Conservation (phyloP, 2,888 invertebrate species). For the Harpagoxenus sublaevis region DNA sequence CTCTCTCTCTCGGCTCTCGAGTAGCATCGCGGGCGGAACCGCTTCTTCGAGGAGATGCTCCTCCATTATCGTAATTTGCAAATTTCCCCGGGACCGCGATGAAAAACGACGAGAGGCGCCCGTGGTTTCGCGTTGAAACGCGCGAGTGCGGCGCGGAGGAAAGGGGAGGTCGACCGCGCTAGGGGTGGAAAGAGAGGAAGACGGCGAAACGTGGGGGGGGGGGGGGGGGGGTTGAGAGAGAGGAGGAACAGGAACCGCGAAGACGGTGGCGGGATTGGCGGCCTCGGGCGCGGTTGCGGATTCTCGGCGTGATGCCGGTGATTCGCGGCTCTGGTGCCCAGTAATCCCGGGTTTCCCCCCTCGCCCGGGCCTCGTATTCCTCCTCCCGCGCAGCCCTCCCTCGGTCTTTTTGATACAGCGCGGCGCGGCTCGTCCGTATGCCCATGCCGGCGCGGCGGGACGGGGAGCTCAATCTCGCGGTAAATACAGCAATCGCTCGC, state of each 20-base stretch:
- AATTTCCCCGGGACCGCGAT: constrained; percentile 78
- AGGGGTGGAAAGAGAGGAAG: constrained; percentile 54
- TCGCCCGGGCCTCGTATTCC: constrained; percentile 82
- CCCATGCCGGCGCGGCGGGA: constrained; percentile 30
- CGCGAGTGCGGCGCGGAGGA: constrained; percentile 58
- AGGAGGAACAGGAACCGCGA: constrained; percentile 66
- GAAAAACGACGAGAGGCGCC: constrained; percentile 72
- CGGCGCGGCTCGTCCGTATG: constrained; percentile 64
- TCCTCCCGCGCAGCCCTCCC: constrained; percentile 72
- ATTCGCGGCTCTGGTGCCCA: constrained; percentile 86
- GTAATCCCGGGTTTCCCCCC: constrained; percentile 82
- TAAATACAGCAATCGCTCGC: constrained; percentile 85
- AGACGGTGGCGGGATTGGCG: constrained; percentile 85
- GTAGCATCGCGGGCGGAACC: constrained; percentile 72
- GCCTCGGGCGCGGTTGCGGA: constrained; percentile 85
- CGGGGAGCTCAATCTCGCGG: constrained; percentile 80
- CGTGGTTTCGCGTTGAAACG: constrained; percentile 73
- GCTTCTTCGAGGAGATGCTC: constrained; percentile 63
- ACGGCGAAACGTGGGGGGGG: constrained; percentile 16
- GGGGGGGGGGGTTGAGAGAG: constrained; percentile 57
- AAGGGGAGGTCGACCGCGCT: constrained; percentile 41
- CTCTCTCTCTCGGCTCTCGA: constrained; percentile 32
- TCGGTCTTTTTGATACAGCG: constrained; percentile 79
- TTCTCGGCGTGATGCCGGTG: constrained; percentile 86
- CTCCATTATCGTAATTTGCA: constrained; percentile 83